Base-by-base conservation (phyloP, 2,888 invertebrate species). In the Rhodophaea formosa region DNA sequence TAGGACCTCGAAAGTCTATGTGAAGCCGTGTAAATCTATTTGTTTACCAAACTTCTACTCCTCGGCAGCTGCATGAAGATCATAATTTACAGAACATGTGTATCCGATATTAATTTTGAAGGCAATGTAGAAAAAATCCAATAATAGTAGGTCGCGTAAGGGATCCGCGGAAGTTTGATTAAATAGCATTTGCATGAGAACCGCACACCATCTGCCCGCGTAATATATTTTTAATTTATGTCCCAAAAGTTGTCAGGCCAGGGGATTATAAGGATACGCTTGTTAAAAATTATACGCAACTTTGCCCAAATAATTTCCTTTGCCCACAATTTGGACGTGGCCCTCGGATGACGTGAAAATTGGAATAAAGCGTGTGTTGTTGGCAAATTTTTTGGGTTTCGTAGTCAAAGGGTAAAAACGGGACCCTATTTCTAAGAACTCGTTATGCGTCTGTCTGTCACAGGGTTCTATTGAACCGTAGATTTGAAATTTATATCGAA, bases 201-300 rank as follows among this genome's bases (percentile, higher is more conserved):
- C 80, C 76, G 74, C 65, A 71, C 72, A 68, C 76, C 87, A 84
- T 84, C 86, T 86, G 88, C 72, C 74, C 74, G 72, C 73, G 75
- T 84, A 84, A 86, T 86, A 86, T 85, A 86, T 87, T 86, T 87
- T 86, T 88, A 88, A 88, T 88, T 87, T 86, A 86, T 86, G 80
- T 82, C 79, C 80, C 70, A 72, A 81, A 87, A 85, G 79, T 86
- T 86, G 77, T 77, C 72, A 74, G 75, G 67, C 75, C 66, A 70
- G 69, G 70, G 71, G 59, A 71, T 71, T 72, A 70, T 65, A 53
- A 61, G 65, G 62, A 70, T 70, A 69, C 63, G 71, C 73, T 79
- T 80, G 79, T 79, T 79, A 79, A 78, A 77, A 78, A 77, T 71
- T 78, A 74, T 72, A 70, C 69, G 65, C 61, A 77, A 75, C 68